Percentiles rank a stretch among this genome's conserved stretches.
phyloP scores from a whole-genome alignment of 2,888 invertebrate genomes.

The Syrista parreyssii region DNA sequence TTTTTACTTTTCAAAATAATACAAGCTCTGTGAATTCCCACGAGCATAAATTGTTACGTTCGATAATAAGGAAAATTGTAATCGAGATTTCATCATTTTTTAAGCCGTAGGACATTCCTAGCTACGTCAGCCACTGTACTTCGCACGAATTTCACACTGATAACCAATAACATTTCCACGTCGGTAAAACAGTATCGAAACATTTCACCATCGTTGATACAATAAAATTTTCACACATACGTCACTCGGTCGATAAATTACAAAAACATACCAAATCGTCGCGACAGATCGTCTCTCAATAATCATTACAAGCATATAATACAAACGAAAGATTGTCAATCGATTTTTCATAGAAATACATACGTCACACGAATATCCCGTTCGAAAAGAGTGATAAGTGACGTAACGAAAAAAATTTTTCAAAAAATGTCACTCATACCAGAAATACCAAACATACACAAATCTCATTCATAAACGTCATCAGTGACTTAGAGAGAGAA shows the following conservation, averaged over 20 bases:
- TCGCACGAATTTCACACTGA: neutral
- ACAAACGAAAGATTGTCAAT: neutral
- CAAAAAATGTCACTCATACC: neutral
- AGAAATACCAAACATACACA: neutral
- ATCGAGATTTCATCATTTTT: neutral
- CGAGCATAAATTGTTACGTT: neutral
- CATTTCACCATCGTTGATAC: neutral
- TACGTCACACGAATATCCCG: neutral
- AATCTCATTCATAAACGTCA: neutral
- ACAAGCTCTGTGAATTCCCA: neutral
- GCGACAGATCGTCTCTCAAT: too few relatives aligned
- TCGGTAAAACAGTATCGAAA: neutral
- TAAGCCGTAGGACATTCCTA: neutral
- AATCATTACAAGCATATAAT: too few relatives aligned
- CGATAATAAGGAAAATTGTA: neutral
- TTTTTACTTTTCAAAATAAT: neutral
- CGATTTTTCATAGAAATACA: neutral
- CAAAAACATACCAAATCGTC: neutral
- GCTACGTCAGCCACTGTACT: neutral
- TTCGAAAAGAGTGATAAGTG: neutral
- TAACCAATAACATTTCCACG: too few relatives aligned
- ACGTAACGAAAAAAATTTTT: neutral
- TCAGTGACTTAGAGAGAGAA: neutral
- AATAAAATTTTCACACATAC: neutral
- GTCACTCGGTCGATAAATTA: neutral